Conservation (phyloP, 2,797 vertebrate species). For the Pseudochromis fuscus region DNA sequence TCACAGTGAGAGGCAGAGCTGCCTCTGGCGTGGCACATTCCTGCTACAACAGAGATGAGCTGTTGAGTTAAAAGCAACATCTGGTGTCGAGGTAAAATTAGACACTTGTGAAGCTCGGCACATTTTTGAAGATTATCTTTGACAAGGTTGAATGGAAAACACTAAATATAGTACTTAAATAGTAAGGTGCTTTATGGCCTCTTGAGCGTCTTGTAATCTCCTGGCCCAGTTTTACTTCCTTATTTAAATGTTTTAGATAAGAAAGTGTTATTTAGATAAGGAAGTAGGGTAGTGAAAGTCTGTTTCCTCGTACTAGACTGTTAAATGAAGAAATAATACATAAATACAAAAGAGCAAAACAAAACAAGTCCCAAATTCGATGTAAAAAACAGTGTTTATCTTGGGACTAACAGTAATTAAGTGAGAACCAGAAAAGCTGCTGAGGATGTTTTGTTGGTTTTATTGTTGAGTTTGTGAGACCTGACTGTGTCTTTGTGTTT, state of each 20-base stretch:
- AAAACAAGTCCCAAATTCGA: neutral
- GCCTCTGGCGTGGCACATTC: conserved; percentile 67
- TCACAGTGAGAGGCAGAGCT: conserved; percentile 53
- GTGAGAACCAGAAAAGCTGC: neutral
- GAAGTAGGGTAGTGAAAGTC: neutral
- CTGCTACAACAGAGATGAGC: conserved; percentile 28
- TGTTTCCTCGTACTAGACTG: no score
- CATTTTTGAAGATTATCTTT: conserved; percentile 24
- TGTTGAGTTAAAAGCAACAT: conserved; percentile 26
- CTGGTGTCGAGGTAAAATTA: conserved; percentile 26
- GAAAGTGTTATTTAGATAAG: neutral
- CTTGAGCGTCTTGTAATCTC: neutral
- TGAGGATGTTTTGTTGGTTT: neutral
- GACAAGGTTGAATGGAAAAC: neutral
- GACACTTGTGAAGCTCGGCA: neutral
- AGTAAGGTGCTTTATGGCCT: conserved; percentile 2
- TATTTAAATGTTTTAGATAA: neutral
- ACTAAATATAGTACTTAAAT: no score
- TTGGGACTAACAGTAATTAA: neutral
- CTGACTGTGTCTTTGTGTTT: conserved; percentile 1
- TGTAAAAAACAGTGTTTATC: neutral
- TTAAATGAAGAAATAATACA: neutral
- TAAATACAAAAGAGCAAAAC: neutral
- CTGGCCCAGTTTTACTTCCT: neutral
- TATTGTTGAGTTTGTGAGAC: neutral